Conservation (phyloP, 2,797 vertebrate species). For the Lagocephalus sceleratus region DNA sequence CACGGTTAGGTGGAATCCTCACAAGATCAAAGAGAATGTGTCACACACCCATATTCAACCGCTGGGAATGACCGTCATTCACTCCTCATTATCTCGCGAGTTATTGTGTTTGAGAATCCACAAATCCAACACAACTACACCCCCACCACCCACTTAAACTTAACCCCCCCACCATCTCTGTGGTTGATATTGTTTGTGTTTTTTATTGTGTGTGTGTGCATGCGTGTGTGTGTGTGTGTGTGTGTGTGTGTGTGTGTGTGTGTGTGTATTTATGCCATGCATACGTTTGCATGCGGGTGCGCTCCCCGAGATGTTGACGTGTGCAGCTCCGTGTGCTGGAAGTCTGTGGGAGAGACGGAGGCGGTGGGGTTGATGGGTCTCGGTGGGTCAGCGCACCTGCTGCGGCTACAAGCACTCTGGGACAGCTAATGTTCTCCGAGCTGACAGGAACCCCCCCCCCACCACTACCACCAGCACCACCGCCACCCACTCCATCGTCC, state of each 20-base stretch:
- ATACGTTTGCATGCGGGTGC: constrained; percentile 29
- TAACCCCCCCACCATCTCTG: not conserved
- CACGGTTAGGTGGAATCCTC: not conserved
- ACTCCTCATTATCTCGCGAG: constrained; percentile 56
- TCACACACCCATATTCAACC: constrained; percentile 17
- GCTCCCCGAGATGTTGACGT: constrained; percentile 23
- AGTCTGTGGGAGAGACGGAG: constrained; percentile 35
- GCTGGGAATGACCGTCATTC: constrained; percentile 13
- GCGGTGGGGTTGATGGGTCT: constrained; percentile 70
- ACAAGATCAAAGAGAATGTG: constrained; percentile 6
- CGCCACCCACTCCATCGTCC: constrained; percentile 32
- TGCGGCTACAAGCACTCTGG: constrained; percentile 81
- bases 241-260: not conserved
- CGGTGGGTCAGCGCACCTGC: constrained; percentile 82
- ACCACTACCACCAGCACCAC: too few species aligned
- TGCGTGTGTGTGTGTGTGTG: not conserved
- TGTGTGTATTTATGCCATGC: constrained; percentile 4
- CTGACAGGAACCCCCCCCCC: constrained; percentile 78
- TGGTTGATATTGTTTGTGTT: constrained; percentile 12
- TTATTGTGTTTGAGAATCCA: constrained; percentile 41
- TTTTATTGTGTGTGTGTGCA: not conserved
- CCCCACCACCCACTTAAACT: not conserved
- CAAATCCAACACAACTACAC: too few species aligned
- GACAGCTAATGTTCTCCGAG: constrained; percentile 78
- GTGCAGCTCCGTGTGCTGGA: constrained; percentile 18